phyloP scores from a whole-genome alignment of 2,888 invertebrate species.

The Andrena haemorrhoa region DNA sequence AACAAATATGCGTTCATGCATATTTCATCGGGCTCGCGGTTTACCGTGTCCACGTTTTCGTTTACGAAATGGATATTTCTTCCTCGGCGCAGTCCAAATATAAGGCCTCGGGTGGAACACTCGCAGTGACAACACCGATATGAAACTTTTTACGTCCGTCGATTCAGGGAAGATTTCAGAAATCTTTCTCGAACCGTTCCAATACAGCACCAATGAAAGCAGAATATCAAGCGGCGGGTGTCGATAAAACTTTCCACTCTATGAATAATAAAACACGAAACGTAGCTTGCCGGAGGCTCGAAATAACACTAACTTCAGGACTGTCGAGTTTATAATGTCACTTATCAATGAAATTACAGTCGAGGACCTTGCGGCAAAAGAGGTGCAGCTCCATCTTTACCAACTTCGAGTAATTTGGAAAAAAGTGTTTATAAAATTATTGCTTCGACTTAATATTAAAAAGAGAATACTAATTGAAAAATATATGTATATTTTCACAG shows the following conservation, averaged over 20 bases:
- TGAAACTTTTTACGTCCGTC: slow-evolving; percentile 27
- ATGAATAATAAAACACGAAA: slow-evolving; percentile 27
- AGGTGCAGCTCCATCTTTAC: no score
- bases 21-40: slow-evolving; percentile 22
- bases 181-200: background rate
- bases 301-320: background rate
- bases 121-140: slow-evolving; percentile 32
- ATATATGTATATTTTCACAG: no score
- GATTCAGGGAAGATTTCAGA: slow-evolving; percentile 27
- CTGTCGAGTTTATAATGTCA: background rate
- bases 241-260: slow-evolving; percentile 25
- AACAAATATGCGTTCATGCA: slow-evolving; percentile 30
- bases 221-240: slow-evolving; percentile 26
- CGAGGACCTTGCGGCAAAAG: no score
- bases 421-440: no score
- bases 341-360: background rate
- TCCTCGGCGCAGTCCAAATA: slow-evolving; percentile 23
- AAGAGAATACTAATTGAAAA: no score
- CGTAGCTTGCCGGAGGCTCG: background rate
- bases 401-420: no score
- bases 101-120: background rate
- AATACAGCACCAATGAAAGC: slow-evolving; percentile 21
- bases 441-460: no score
- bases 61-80: slow-evolving; percentile 27
- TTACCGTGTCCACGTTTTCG: background rate